Base-by-base conservation (phyloP, 2,888 invertebrate genomes). In the Carcina quercana region DNA sequence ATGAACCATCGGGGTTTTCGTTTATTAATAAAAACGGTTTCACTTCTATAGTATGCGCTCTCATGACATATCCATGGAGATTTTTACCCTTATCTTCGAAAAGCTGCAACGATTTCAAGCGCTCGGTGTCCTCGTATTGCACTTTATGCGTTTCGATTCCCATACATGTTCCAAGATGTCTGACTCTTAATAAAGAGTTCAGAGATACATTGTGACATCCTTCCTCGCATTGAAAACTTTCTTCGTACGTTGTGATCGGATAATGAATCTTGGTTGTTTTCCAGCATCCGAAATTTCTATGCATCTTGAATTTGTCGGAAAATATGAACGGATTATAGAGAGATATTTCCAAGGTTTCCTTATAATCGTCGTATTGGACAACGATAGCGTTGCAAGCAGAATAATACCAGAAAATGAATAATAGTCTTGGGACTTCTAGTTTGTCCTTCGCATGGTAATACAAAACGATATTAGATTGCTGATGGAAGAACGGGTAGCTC, bases 331-430 rank as follows among this genome's bases (percentile, higher is more conserved):
- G 76, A 37, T 50, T 68, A 32, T 50, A 78, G 12, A 59, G 25
- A 2, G 66, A 59, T 21, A 73, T 28, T 0, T 53, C 19, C 4
- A 65, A 40, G 8, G 30, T 25, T 34, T 59, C 42, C 25, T 48
- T 25, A 3, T 13, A 20, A 30, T 67, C 63, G 32, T 68, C 43
- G 20, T 62, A 59, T 27, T 70, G 66, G 13, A 73, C 38, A 14
- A 79, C 47, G 3, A 71, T 42, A 2, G 49, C 56, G 34, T 78
- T 73, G 15, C 59, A 47, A 4, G 58, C 60, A 49, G 53, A 69
- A 33, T 67, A 59, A 39, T 61, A 76, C 76, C 78, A 76, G 17
- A 71, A 50, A 15, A 53, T 59, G 29, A 60, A 78, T 37, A 73
- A 74, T 36, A 76, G 44, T 44, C 57, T 66, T 3, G 72, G 62